Evolutionary conservation across 2,113 vertebrate genomes (phyloP).

Genomic region (Oncorhynchus tshawytscha): DNA sequence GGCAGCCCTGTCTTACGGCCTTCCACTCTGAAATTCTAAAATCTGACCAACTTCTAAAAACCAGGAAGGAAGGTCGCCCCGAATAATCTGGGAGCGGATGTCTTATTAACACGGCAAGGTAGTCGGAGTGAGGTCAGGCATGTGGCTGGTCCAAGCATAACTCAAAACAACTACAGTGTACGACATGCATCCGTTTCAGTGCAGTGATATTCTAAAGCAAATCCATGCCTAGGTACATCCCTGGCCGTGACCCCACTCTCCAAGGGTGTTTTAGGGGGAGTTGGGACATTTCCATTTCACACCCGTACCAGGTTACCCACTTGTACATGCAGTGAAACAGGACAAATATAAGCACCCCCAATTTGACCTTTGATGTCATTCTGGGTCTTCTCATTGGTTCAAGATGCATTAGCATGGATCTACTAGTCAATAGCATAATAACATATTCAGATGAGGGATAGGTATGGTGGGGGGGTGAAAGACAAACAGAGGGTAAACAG

Average conservation of each 20-base stretch:
- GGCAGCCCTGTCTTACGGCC: background rate
- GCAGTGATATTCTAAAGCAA: background rate
- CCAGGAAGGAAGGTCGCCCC: background rate
- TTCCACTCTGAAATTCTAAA: conserved; percentile 25
- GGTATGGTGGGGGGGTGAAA: background rate
- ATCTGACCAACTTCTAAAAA: conserved; percentile 30
- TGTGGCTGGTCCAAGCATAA: background rate
- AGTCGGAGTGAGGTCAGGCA: conserved; percentile 9
- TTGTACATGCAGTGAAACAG: too few relatives aligned
- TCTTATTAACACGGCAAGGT: conserved; percentile 6
- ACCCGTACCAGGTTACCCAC: too few relatives aligned
- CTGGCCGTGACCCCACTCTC: too few relatives aligned
- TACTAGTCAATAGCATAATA: background rate
- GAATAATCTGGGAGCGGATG: conserved; percentile 14
- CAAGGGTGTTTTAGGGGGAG: too few relatives aligned
- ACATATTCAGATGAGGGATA: background rate
- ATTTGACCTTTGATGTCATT: background rate
- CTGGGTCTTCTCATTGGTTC: background rate
- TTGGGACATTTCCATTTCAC: too few relatives aligned
- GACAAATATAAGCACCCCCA: too few relatives aligned
- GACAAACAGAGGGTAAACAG: background rate
- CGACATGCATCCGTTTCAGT: background rate
- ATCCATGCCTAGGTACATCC: background rate
- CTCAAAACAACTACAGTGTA: background rate
- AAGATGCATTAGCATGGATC: background rate